phyloP scores from a whole-genome alignment of 2,797 vertebrate genomes.

The Sphenodon punctatus region DNA sequence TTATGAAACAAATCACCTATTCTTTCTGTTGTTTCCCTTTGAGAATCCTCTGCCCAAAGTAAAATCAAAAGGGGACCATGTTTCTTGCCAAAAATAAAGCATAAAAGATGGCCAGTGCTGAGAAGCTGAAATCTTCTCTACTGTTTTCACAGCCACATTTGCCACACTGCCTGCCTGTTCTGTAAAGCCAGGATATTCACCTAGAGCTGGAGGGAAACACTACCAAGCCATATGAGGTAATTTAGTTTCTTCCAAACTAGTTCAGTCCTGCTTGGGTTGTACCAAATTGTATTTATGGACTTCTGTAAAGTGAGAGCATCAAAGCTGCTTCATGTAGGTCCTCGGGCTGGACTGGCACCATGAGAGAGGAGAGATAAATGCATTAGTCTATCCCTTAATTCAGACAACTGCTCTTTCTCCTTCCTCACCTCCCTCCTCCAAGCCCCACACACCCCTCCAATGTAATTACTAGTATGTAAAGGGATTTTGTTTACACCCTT shows the following conservation, averaged over 20 bases:
- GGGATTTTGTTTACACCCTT: slow-evolving; percentile 17
- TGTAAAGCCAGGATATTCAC: not conserved
- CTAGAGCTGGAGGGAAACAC: not conserved
- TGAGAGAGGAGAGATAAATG: not conserved
- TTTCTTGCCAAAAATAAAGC: not conserved
- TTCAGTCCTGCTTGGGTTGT: slow-evolving; percentile 44
- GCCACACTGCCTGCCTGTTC: not conserved
- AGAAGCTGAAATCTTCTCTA: not conserved
- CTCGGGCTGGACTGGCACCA: slow-evolving; percentile 16
- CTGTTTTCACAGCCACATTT: not conserved
- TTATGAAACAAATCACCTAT: not conserved
- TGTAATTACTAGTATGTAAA: not conserved
- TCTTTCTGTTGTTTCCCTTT: not conserved
- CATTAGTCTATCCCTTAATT: not conserved
- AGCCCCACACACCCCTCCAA: not conserved
- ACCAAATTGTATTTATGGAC: slow-evolving; percentile 30
- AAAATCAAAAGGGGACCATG: not conserved
- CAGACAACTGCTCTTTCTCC: not conserved
- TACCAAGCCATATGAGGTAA: slow-evolving; percentile 37
- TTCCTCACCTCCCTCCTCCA: not conserved
- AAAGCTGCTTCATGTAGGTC: slow-evolving; percentile 8
- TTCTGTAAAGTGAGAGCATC: slow-evolving; percentile 44
- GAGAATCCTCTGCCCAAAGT: not conserved
- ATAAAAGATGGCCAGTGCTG: not conserved
- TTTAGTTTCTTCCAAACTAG: slow-evolving; percentile 32